Base-by-base conservation (phyloP, 2,888 invertebrate genomes). In the Athrips mouffetella region DNA sequence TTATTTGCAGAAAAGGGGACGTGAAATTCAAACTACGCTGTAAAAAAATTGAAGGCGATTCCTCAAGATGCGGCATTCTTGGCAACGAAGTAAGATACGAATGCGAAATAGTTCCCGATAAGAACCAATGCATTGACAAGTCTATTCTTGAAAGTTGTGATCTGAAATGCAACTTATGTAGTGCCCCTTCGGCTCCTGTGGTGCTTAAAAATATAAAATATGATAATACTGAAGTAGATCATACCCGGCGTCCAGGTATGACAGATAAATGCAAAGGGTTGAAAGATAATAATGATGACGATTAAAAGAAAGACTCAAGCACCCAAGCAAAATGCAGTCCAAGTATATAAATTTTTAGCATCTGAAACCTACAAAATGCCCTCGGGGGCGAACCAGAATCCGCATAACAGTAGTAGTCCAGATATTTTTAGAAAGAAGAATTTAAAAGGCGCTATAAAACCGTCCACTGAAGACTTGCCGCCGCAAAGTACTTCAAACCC, bases 71-170 rank as follows among this genome's bases (percentile, higher is more conserved):
- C 3, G 13, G 33, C 2, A 23, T 13, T 13, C 13, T 44, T 2
- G 35, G 35, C 2, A 25, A 33, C 5, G 45, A 45, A 25, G 16
- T 35, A 3, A 45, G 35, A 25, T 45, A 45, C 11, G 45, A 45
- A 35, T 45, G 45, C 16, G 45, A 35, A 27, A 21, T 45, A 10
- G 25, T 45, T 25, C 25, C 23, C n/a, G 45, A 45, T 3, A 16
- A 6, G 4, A 35, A 35, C 30, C 21, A 31, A n/a, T 35, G 35
- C 16, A 23, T 45, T 6, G 45, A 45, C 13, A 45, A 21, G 10
- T n/a, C 15, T 8, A 35, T 45, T 25, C 25, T 45, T 6, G 45
- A 45, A 16, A 25, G 25, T 6, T 35, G 45, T 18, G 45, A 45
- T 23, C 18, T 45, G 1, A 45, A 35, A 45, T 45, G 45, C 20